Conservation (phyloP, 1,140 invertebrate species). For the Belonocnema kinseyi region DNA sequence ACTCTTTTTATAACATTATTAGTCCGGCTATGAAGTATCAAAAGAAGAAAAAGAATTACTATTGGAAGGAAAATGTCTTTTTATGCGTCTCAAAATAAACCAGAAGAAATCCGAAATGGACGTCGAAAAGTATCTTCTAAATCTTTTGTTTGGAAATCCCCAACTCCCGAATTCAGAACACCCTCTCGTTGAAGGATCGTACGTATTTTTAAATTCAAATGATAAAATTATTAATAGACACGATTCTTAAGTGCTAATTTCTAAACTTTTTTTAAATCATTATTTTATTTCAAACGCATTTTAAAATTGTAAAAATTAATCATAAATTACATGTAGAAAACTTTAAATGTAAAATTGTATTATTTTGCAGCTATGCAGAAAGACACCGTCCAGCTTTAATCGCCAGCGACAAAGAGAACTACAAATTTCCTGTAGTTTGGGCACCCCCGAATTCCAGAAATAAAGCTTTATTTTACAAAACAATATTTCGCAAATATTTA, state of each 20-base stretch:
- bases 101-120: conserved; percentile 60
- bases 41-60: conserved; percentile 61
- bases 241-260: neutral
- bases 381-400: conserved; percentile 62
- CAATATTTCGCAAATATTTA: conserved; percentile 66
- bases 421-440: conserved; percentile 65
- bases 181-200: conserved; percentile 64
- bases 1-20: neutral
- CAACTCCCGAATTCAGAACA: conserved; percentile 53
- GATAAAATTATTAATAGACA: conserved; percentile 20
- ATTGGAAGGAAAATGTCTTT: conserved; percentile 67
- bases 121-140: conserved; percentile 63
- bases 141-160: conserved; percentile 62
- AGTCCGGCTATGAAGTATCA: conserved; percentile 63
- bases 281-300: too few relatives aligned
- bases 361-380: conserved; percentile 59
- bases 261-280: too few relatives aligned
- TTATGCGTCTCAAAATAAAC: conserved; percentile 62
- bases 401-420: conserved; percentile 58
- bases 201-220: conserved; percentile 13
- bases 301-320: too few relatives aligned
- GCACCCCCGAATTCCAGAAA: conserved; percentile 68
- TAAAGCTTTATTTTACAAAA: conserved; percentile 62
- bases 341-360: conserved; percentile 17
- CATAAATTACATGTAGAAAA: too few relatives aligned